Conservation (phyloP, 2,113 vertebrate genomes). For the Urocynchramus pylzowi region DNA sequence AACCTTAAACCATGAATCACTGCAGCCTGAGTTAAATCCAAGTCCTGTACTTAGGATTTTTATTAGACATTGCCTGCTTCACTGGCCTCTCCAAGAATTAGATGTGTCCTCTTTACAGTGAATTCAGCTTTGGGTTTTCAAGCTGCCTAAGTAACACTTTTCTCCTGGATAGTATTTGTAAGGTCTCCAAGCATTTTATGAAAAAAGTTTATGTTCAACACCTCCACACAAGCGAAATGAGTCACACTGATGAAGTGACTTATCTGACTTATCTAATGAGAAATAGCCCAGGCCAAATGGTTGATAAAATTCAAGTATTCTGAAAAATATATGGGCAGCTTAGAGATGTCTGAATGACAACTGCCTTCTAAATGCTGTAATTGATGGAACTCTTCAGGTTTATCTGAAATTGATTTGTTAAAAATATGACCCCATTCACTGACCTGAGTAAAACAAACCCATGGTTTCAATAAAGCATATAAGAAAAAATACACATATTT, state of each 20-base stretch:
- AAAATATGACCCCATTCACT: neutral
- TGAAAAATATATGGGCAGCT: neutral
- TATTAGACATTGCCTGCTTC: neutral
- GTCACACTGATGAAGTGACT: neutral
- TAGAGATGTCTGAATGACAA: neutral
- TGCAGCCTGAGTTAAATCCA: constrained; percentile 30
- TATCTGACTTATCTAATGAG: too few species aligned
- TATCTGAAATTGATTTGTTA: neutral
- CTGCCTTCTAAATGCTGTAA: neutral
- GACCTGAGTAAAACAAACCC: neutral
- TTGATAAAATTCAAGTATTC: neutral
- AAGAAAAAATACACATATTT: neutral
- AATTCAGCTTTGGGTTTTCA: neutral
- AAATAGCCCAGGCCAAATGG: neutral
- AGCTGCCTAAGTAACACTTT: neutral
- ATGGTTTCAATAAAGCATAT: rapidly evolving
- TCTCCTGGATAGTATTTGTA: neutral
- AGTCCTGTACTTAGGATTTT: neutral
- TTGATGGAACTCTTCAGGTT: neutral
- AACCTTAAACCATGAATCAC: constrained; percentile 40
- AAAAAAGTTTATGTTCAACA: neutral
- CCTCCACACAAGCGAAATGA: neutral
- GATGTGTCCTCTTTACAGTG: neutral
- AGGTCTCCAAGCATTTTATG: neutral
- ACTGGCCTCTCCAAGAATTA: neutral